Evolutionary conservation across 2,888 invertebrate genomes (phyloP).

Genomic region (Erebia palarica): DNA sequence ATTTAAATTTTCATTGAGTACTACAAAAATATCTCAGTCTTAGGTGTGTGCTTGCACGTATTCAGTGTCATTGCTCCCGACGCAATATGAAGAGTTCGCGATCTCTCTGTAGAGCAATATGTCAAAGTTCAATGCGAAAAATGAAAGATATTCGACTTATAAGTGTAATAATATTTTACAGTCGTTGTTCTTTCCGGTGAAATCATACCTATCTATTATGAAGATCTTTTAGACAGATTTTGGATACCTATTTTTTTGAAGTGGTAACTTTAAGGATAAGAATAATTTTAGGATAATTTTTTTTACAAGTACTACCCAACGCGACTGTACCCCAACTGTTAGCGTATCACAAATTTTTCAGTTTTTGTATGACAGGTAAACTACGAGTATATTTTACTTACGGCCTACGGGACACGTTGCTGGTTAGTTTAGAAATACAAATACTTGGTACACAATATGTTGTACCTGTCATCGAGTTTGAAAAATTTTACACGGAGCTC

Average conservation of each 20-base stretch:
- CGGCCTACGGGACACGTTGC: background rate
- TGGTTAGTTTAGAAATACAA: background rate
- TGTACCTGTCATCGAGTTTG: slow-evolving; percentile 6
- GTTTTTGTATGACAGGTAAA: background rate
- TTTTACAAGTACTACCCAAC: too few species aligned
- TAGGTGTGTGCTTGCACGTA: slow-evolving; percentile 22
- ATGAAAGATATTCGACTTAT: slow-evolving; percentile 22
- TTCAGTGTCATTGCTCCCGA: slow-evolving; percentile 61
- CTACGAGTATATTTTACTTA: background rate
- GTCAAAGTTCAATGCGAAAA: slow-evolving; percentile 41
- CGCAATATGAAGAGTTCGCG: slow-evolving; percentile 42
- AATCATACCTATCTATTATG: background rate
- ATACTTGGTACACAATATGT: background rate
- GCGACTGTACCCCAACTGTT: too few species aligned
- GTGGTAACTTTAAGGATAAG: too few species aligned
- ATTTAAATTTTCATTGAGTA: background rate
- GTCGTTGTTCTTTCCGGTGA: too few species aligned
- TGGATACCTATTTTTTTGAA: too few species aligned
- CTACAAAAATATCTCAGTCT: background rate
- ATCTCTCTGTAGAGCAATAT: slow-evolving; percentile 40
- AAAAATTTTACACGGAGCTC: slow-evolving; percentile 5
- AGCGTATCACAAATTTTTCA: too few species aligned
- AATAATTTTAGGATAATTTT: too few species aligned
- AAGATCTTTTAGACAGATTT: too few species aligned
- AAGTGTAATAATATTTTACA: background rate